These are phyloP conservation scores for Clostera curtula DNA, from an alignment of 2,888 invertebrate species.

Conservation along the genomic window DNA sequence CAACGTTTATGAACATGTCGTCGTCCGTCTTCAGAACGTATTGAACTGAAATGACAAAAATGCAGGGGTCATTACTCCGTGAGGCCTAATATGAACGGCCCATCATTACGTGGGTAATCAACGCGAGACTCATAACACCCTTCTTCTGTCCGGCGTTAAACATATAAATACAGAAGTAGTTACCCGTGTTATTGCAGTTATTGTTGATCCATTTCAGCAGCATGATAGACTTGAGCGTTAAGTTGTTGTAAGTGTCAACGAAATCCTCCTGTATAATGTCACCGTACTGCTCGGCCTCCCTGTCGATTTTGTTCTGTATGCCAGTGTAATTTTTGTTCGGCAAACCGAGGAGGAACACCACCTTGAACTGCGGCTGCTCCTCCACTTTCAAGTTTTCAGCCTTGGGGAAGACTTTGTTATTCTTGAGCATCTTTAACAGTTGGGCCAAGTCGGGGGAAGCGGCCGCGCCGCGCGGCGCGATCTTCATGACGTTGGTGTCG, in stretches of 20 bases:
- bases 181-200: conserved; percentile 76
- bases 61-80: background rate
- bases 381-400: conserved; percentile 16
- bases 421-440: conserved; percentile 37
- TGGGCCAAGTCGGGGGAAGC: conserved; percentile 40
- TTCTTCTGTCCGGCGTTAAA: too few species aligned
- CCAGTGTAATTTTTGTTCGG: conserved; percentile 74
- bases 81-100: background rate
- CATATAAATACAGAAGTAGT: conserved; percentile 20
- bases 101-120: background rate
- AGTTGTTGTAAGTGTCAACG: conserved; percentile 88
- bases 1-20: conserved; percentile 88
- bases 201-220: conserved; percentile 86
- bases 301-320: conserved; percentile 76
- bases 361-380: conserved; percentile 42
- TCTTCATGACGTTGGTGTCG: conserved; percentile 61
- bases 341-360: conserved; percentile 76
- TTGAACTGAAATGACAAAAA: conserved; percentile 53
- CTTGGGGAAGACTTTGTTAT: conserved; percentile 33
- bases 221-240: conserved; percentile 89
- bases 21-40: conserved; percentile 91
- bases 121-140: too few species aligned
- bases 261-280: conserved; percentile 91
- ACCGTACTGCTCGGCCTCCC: conserved; percentile 79
- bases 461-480: conserved; percentile 56